These are phyloP conservation scores for Ischnura elegans DNA, from an alignment of 2,888 invertebrate species.

Conservation along the genomic window DNA sequence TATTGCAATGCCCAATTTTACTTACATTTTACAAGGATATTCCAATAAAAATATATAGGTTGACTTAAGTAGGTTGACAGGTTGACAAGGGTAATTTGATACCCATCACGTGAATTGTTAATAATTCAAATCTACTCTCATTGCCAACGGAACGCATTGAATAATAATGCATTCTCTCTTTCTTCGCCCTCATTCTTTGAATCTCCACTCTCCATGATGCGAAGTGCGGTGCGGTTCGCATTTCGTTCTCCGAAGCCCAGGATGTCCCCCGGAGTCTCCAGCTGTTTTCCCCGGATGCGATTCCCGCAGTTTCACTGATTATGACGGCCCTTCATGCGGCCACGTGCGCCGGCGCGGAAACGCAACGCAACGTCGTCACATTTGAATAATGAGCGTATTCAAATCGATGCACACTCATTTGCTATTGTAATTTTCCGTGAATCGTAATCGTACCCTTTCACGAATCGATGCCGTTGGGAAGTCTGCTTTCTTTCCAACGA, in stretches of 20 bases:
- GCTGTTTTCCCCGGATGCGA: background rate
- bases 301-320: background rate
- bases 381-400: slow-evolving; percentile 26
- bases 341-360: background rate
- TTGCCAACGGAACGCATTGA: background rate
- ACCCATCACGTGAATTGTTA: background rate
- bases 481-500: no score
- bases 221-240: background rate
- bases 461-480: slow-evolving; percentile 9
- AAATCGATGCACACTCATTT: slow-evolving; percentile 11
- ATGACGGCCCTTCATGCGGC: background rate
- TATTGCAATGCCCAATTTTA: no score
- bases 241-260: background rate
- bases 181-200: background rate
- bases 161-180: background rate
- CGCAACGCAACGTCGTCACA: background rate
- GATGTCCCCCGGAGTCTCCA: background rate
- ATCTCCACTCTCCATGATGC: background rate
- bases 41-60: no score
- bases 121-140: background rate
- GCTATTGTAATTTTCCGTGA: background rate
- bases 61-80: no score
- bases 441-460: background rate
- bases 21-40: no score
- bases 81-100: no score